Percentiles rank a stretch among this genome's conserved stretches.
Conservation (phyloP, 2,113 vertebrate species). For the Pristiophorus japonicus region DNA sequence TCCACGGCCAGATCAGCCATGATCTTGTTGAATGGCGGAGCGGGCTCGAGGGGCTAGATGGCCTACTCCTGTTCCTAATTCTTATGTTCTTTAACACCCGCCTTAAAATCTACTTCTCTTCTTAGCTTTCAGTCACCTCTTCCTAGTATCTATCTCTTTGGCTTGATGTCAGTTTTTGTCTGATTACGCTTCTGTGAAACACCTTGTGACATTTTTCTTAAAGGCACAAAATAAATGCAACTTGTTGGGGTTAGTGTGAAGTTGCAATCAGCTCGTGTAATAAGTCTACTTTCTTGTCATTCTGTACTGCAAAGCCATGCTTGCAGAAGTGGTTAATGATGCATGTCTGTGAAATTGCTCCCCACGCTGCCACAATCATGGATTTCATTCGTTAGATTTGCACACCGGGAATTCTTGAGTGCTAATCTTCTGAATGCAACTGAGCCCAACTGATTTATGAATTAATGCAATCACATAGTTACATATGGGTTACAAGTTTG, state of each 20-base stretch:
- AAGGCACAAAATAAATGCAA: background rate
- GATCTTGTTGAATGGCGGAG: no score
- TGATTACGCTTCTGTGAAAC: background rate
- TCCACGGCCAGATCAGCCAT: no score
- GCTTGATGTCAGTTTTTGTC: background rate
- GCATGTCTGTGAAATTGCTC: background rate
- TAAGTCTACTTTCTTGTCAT: background rate
- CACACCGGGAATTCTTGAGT: background rate
- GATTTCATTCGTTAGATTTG: background rate
- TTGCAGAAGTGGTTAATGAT: background rate
- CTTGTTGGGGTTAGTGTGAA: background rate
- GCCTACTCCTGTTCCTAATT: no score
- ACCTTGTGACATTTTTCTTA: background rate
- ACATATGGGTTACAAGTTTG: background rate
- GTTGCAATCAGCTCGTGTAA: background rate
- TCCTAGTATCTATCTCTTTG: no score
- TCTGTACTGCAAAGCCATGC: background rate
- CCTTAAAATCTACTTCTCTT: no score
- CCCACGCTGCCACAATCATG: background rate
- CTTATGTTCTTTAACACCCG: no score
- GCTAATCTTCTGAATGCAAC: background rate
- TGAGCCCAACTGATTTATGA: background rate
- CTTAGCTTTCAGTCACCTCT: no score
- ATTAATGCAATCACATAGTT: background rate
- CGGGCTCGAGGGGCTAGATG: no score